A percentile compares a stretch with the other conserved stretches of the same genome.
Evolutionary conservation across 2,888 invertebrate species (phyloP).

Genomic region (Itoplectis maculator): DNA sequence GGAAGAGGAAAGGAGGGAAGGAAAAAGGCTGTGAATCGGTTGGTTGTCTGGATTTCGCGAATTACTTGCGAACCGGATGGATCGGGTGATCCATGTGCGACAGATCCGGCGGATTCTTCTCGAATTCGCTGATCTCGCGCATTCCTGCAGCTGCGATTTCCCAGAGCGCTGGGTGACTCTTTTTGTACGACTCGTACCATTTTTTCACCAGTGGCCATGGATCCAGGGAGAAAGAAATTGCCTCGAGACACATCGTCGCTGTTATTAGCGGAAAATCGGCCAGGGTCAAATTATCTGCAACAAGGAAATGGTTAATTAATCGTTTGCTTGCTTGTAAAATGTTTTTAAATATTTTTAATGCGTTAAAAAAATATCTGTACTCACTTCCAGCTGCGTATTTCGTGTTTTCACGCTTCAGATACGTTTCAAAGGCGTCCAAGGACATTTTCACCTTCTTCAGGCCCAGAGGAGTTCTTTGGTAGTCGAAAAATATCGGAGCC

Average conservation of each 20-base stretch:
- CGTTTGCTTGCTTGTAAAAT: neutral
- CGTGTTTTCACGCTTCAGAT: conserved; percentile 87
- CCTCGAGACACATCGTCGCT: conserved; percentile 90
- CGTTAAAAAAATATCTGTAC: conserved; percentile 58
- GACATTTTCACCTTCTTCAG: conserved; percentile 90
- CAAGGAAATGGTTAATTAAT: conserved; percentile 30
- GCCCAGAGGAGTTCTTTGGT: conserved; percentile 88
- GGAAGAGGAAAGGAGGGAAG: no score
- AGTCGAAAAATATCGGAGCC: conserved; percentile 92
- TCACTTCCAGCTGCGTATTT: conserved; percentile 88
- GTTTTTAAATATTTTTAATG: no score
- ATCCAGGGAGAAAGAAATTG: conserved; percentile 88
- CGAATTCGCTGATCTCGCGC: conserved; percentile 89
- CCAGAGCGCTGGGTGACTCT: conserved; percentile 89
- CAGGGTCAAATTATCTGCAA: conserved; percentile 88
- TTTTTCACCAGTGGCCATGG: conserved; percentile 86
- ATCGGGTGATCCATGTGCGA: conserved; percentile 90
- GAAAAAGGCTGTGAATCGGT: no score
- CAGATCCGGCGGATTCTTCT: conserved; percentile 90
- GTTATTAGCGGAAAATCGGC: conserved; percentile 91
- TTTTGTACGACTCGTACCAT: conserved; percentile 91
- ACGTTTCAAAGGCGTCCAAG: conserved; percentile 89
- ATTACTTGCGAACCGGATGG: conserved; percentile 88
- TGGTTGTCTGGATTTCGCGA: no score
- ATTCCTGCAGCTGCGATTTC: conserved; percentile 89